phyloP scores from a whole-genome alignment of 2,113 vertebrate genomes.

The Gymnogyps californianus region DNA sequence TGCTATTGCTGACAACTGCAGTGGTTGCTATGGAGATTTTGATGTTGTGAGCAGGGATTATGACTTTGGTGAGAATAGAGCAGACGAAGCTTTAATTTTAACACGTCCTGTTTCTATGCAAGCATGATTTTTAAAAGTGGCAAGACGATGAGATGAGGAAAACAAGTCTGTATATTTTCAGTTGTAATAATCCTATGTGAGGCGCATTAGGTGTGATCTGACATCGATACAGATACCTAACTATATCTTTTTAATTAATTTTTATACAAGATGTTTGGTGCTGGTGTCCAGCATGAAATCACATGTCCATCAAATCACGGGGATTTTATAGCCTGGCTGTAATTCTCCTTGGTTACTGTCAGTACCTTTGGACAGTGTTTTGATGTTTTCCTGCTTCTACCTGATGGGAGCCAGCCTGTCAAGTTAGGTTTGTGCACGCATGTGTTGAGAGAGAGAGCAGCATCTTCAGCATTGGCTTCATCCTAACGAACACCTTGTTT shows the following conservation, averaged over 20 bases:
- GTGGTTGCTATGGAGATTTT: constrained; percentile 53
- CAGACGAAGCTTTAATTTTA: constrained; percentile 59
- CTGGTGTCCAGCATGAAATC: not conserved
- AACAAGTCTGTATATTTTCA: not conserved
- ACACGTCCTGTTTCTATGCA: not conserved
- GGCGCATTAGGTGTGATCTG: not conserved
- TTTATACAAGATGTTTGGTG: not conserved
- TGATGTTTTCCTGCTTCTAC: not conserved
- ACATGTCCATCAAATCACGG: not conserved
- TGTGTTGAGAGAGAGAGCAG: not conserved
- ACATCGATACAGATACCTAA: not conserved
- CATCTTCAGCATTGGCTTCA: not conserved
- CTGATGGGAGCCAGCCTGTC: not conserved
- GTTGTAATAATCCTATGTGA: not conserved
- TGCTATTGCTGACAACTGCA: not conserved
- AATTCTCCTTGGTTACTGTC: not conserved
- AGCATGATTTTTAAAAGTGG: not conserved
- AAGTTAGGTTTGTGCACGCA: not conserved
- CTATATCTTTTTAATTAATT: not conserved
- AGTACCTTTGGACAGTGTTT: not conserved
- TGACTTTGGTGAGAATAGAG: constrained; percentile 37
- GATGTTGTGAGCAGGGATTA: constrained; percentile 37
- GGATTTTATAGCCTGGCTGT: not conserved
- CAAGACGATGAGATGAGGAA: not conserved
- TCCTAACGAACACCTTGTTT: not conserved